Conservation (phyloP, 2,797 vertebrate species). For the Rhinogobio ventralis region DNA sequence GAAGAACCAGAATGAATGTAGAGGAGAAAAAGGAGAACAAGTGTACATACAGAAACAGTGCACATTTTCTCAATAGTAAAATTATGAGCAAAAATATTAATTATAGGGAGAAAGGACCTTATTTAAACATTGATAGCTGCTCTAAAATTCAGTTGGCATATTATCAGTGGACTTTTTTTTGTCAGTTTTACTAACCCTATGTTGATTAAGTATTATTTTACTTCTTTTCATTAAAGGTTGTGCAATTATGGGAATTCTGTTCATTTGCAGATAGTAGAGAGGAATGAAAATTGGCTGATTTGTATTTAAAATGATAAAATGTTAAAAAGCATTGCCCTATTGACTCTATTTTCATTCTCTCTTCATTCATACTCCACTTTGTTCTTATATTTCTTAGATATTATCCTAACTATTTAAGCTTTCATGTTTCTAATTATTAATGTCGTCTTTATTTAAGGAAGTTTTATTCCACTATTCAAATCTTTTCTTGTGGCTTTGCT, state of each 20-base stretch:
- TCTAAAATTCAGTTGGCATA: neutral
- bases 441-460: neutral
- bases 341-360: slow-evolving; percentile 10
- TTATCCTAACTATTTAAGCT: slow-evolving; percentile 11
- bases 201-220: slow-evolving; percentile 20
- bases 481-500: neutral
- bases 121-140: slow-evolving; percentile 28
- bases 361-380: slow-evolving; percentile 1
- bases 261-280: slow-evolving; percentile 2
- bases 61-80: slow-evolving; percentile 1
- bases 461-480: neutral
- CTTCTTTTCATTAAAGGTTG: slow-evolving; percentile 13
- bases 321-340: neutral
- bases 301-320: slow-evolving; percentile 4
- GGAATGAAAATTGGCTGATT: slow-evolving; percentile 23
- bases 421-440: slow-evolving; percentile 15
- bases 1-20: neutral
- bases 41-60: neutral
- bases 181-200: slow-evolving; percentile 18
- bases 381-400: slow-evolving; percentile 19
- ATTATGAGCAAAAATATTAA: slow-evolving; percentile 23
- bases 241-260: slow-evolving; percentile 1
- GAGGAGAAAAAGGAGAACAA: neutral
- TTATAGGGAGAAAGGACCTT: neutral
- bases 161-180: neutral